These are phyloP conservation scores for Periophthalmodon schlosseri DNA, from an alignment of 2,113 vertebrate genomes.

Conservation along the genomic window DNA sequence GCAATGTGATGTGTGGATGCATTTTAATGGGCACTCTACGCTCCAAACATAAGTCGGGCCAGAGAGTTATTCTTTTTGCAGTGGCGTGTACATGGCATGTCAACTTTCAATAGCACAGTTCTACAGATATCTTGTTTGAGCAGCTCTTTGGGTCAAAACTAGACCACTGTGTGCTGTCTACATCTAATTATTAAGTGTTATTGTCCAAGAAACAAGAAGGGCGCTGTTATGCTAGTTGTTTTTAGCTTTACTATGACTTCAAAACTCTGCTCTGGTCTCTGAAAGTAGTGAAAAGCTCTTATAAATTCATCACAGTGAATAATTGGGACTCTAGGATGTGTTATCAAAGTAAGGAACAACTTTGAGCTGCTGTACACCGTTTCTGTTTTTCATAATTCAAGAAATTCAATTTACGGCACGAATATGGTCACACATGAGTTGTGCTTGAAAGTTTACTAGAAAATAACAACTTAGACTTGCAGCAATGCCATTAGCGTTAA, in stretches of 20 bases:
- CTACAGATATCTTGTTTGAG: too few relatives aligned
- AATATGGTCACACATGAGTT: neutral
- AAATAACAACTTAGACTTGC: neutral
- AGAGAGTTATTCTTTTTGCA: neutral
- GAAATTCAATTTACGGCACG: neutral
- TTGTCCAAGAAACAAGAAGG: too few relatives aligned
- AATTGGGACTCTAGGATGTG: too few relatives aligned
- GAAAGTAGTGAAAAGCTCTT: too few relatives aligned
- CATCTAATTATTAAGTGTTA: too few relatives aligned
- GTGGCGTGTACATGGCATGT: neutral
- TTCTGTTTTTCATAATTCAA: neutral
- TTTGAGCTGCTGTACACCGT: neutral
- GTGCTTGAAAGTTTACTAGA: neutral
- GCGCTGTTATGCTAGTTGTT: too few relatives aligned
- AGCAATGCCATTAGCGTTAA: neutral
- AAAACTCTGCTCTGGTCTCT: too few relatives aligned
- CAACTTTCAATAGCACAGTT: neutral
- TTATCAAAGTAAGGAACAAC: too few relatives aligned
- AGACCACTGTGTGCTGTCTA: too few relatives aligned
- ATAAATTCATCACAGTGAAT: too few relatives aligned
- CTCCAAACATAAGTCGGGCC: neutral
- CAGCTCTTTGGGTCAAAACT: too few relatives aligned
- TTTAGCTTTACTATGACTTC: too few relatives aligned
- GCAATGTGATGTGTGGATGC: constrained; percentile 6
- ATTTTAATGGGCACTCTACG: constrained; percentile 1